phyloP scores from a whole-genome alignment of 1,140 invertebrate species.

The Drosophila asahinai region DNA sequence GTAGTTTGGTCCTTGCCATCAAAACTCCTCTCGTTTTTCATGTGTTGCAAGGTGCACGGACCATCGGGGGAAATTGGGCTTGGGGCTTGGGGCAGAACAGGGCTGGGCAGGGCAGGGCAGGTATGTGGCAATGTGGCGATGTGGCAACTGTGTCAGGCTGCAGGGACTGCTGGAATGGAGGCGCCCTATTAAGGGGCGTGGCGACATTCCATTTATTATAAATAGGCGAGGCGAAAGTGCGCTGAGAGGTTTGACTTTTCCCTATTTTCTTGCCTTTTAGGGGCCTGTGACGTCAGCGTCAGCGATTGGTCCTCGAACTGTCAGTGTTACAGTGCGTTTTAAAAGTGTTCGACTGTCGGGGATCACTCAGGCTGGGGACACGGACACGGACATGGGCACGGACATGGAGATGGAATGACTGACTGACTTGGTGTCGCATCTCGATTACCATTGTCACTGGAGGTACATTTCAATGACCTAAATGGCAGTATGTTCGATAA shows the following conservation, averaged over 20 bases:
- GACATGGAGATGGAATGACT: background rate
- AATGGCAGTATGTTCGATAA: background rate
- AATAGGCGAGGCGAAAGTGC: constrained; percentile 43
- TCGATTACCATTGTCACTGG: background rate
- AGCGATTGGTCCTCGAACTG: constrained; percentile 15
- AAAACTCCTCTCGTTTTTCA: constrained; percentile 44
- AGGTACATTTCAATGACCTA: constrained; percentile 10
- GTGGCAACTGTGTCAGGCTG: constrained; percentile 54
- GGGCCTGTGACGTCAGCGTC: constrained; percentile 36
- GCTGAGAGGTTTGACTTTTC: constrained; percentile 42
- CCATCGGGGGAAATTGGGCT: constrained; percentile 2
- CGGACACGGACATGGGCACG: background rate
- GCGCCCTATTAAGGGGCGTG: constrained; percentile 33
- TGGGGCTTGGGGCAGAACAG: background rate
- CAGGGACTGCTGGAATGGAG: background rate
- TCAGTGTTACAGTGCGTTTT: constrained; percentile 28
- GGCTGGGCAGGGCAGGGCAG: constrained; percentile 15
- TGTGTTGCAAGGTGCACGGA: constrained; percentile 44
- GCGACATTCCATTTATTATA: constrained; percentile 59
- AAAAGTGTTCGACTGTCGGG: constrained; percentile 7
- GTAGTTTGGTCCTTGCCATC: constrained; percentile 32
- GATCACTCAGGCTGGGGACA: constrained; percentile 2
- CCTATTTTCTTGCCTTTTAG: constrained; percentile 7
- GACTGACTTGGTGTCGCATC: background rate
- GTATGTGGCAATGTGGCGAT: constrained; percentile 22